These are phyloP conservation scores for Perodicticus potto DNA, from an alignment of 2,797 vertebrate genomes.

Conservation along the genomic window DNA sequence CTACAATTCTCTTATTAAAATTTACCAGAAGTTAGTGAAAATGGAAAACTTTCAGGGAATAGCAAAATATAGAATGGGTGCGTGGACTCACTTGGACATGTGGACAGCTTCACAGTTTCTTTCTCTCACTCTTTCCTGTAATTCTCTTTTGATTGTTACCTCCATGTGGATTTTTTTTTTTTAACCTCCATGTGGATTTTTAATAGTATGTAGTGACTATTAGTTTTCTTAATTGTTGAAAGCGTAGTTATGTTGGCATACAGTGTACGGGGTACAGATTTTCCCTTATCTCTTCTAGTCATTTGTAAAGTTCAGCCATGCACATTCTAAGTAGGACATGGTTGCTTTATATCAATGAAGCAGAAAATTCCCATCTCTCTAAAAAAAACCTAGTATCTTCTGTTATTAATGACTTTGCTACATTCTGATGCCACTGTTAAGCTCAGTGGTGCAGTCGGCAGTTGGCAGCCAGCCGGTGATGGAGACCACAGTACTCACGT, in stretches of 20 bases:
- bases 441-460: background rate
- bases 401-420: background rate
- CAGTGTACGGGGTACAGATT: background rate
- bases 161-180: background rate
- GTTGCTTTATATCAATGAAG: background rate
- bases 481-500: background rate
- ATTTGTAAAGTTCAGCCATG: background rate
- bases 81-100: background rate
- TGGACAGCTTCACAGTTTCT: background rate
- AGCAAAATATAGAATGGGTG: background rate
- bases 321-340: background rate
- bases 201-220: background rate
- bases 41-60: background rate
- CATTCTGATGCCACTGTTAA: background rate
- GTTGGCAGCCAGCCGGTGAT: rapidly evolving
- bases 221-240: background rate
- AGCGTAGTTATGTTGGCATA: background rate
- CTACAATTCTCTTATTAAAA: background rate
- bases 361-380: background rate
- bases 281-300: background rate
- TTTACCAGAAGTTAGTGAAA: slow-evolving; percentile 24
- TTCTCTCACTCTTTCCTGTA: background rate
- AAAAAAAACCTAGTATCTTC: background rate
- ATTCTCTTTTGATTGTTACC: background rate
- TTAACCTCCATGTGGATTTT: background rate